Evolutionary conservation across 2,797 vertebrate genomes (phyloP).

Genomic region (Ptychobarbus kaznakovi): DNA sequence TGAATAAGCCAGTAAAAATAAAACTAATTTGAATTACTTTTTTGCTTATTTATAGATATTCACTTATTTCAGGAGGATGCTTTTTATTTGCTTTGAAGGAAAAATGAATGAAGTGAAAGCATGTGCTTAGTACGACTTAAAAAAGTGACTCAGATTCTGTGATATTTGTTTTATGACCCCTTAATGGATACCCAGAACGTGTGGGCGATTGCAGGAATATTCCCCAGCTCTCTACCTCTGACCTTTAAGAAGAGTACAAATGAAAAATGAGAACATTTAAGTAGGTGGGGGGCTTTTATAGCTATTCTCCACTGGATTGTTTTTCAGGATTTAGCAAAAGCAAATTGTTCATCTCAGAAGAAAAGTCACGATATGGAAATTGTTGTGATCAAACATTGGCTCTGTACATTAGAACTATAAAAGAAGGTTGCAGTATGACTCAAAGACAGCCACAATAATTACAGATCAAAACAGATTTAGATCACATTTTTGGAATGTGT

Average conservation of each 20-base stretch:
- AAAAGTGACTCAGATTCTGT: slow-evolving; percentile 36
- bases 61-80: background rate
- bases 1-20: background rate
- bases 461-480: background rate
- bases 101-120: background rate
- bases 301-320: slow-evolving; percentile 25
- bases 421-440: background rate
- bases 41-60: background rate
- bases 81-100: background rate
- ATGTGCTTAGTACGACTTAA: background rate
- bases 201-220: slow-evolving; percentile 34
- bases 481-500: background rate
- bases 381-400: background rate
- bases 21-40: background rate
- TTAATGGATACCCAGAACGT: slow-evolving; percentile 37
- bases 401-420: background rate
- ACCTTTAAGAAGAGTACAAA: slow-evolving; percentile 44
- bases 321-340: slow-evolving; percentile 26
- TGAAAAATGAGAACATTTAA: slow-evolving; percentile 16
- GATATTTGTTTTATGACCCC: slow-evolving; percentile 23
- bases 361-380: background rate
- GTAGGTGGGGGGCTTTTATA: slow-evolving; percentile 39
- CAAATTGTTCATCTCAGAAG: background rate
- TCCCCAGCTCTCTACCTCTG: slow-evolving; percentile 11
- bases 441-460: background rate